phyloP scores from a whole-genome alignment of 2,113 vertebrate genomes.

The Malaclemys terrapin region DNA sequence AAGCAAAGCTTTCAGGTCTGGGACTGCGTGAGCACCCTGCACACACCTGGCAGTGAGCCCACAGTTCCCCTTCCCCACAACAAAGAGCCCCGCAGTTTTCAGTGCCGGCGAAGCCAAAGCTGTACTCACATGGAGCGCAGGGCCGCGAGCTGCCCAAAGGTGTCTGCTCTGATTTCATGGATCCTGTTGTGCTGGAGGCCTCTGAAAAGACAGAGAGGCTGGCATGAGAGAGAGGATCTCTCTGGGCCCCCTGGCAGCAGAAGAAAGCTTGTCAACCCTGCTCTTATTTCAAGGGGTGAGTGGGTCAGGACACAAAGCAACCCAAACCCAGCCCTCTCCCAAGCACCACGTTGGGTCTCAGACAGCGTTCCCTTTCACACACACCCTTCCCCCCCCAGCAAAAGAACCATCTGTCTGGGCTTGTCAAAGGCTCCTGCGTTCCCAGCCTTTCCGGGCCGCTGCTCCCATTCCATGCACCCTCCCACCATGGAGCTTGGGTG shows the following conservation, averaged over 20 bases:
- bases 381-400: background rate
- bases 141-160: constrained; percentile 89
- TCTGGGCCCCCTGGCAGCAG: constrained; percentile 31
- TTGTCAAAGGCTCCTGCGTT: background rate
- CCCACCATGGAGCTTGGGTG: background rate
- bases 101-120: background rate
- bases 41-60: background rate
- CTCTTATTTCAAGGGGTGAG: constrained; percentile 54
- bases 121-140: constrained; percentile 90
- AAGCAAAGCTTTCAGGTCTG: background rate
- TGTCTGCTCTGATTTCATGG: constrained; percentile 86
- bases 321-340: constrained; percentile 31
- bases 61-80: rapidly evolving
- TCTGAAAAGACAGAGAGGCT: constrained; percentile 78
- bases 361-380: constrained; percentile 7
- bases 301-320: constrained; percentile 44
- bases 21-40: background rate
- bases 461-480: background rate
- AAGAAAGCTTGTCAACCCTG: background rate
- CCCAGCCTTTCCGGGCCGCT: background rate
- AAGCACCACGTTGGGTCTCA: constrained; percentile 37
- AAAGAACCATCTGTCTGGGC: background rate
- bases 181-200: constrained; percentile 94
- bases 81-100: rapidly evolving
- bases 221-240: constrained; percentile 41